Base-by-base conservation (phyloP, 2,797 vertebrate species). In the Hafferia zeledoni region DNA sequence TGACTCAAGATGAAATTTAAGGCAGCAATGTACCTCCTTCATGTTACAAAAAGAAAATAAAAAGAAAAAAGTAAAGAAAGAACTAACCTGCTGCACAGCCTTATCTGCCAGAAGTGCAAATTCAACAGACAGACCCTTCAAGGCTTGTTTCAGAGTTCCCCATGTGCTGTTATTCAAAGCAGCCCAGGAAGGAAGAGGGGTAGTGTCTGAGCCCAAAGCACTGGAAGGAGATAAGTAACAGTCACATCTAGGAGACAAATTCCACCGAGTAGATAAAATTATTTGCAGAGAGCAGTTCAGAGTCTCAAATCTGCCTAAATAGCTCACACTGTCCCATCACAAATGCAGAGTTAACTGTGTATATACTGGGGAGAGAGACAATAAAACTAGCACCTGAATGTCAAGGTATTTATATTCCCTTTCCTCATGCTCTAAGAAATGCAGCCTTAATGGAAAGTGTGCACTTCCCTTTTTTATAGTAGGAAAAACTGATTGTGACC, bases 61-160 rank as follows among this genome's bases (percentile, higher is more conserved):
- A 33, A 25, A 17, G 0, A 4, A 50, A 49, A n/a, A 30, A 9
- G 7, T 4, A 10, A 19, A 27, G 17, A 56, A 22, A n/a, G 19
- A 50, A 88, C 95, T 91, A 98, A 99, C 99, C 98, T 99, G 99
- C 93, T 99, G 99, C 46, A 98, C 98, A 3, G 99, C 99, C 97
- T 99, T 99, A 97, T 99, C 99, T 2, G 99, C 99, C 13, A 99
- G 97, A 90, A 99, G 96, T 0, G 98, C 98, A 28, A 99, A 99
- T 96, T 99, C 99, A 77, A 99, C 98, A 5, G 99, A 99, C 50
- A 99, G 98, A 92, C 99, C 99, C 95, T 98, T 99, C 81, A 99
- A 95, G 6, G 99, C 99, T 94, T 98, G 98, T 78, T 99, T 99
- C 80, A 99, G 97, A 67, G 98, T 97, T 28, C 98, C 98, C 99